These are phyloP conservation scores for Lepidurus couesii DNA, from an alignment of 1,140 invertebrate genomes.

Conservation along the genomic window DNA sequence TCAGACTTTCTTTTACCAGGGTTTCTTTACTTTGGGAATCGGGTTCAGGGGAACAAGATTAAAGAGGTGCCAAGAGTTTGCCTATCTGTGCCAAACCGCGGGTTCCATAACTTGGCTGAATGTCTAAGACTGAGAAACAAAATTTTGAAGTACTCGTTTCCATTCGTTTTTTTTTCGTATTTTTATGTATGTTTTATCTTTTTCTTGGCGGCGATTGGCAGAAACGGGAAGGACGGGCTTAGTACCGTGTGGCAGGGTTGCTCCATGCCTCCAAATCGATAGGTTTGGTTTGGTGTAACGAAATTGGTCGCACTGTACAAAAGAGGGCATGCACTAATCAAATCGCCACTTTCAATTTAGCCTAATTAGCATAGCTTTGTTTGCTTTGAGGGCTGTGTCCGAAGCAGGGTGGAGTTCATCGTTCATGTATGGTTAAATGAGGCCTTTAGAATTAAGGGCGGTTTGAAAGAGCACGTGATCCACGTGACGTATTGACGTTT, in stretches of 20 bases:
- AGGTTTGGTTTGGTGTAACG: conserved; percentile 6
- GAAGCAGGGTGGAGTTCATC: neutral
- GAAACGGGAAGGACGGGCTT: neutral
- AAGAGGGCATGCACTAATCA: too few relatives aligned
- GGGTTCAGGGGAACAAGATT: too few relatives aligned
- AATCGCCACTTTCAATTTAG: neutral
- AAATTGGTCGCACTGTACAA: neutral
- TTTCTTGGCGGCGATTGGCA: too few relatives aligned
- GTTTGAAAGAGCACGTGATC: neutral
- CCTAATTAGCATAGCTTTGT: neutral
- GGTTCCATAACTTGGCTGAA: too few relatives aligned
- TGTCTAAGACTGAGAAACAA: too few relatives aligned
- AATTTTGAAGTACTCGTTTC: too few relatives aligned
- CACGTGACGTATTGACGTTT: neutral
- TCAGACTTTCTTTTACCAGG: too few relatives aligned
- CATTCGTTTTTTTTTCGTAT: too few relatives aligned
- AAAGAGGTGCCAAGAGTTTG: too few relatives aligned
- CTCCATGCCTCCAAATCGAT: neutral
- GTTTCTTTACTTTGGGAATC: too few relatives aligned
- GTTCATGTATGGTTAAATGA: neutral
- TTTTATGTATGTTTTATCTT: too few relatives aligned
- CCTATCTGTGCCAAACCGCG: too few relatives aligned
- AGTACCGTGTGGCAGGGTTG: neutral
- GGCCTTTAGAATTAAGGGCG: neutral
- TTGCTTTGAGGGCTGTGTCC: neutral